phyloP scores from a whole-genome alignment of 2,888 invertebrate species.

The Chromoteleia sp. region DNA sequence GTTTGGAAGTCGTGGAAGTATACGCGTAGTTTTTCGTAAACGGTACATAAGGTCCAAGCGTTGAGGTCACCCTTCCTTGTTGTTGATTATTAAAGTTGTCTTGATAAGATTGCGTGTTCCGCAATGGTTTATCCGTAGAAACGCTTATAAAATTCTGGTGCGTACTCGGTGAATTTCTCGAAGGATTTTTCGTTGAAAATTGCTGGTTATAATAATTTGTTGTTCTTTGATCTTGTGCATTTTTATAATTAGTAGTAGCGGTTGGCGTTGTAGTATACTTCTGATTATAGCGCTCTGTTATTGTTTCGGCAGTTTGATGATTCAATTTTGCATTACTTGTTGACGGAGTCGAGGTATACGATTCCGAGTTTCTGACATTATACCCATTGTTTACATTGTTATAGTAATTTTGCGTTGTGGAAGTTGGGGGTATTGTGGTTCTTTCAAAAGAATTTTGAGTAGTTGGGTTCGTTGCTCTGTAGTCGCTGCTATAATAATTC shows the following conservation, averaged over 20 bases:
- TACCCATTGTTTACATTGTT: slow-evolving; percentile 35
- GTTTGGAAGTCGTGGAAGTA: slow-evolving; percentile 72
- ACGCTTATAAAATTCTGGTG: slow-evolving; percentile 75
- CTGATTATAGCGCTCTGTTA: slow-evolving; percentile 56
- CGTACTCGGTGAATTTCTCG: slow-evolving; percentile 71
- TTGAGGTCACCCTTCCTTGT: slow-evolving; percentile 79
- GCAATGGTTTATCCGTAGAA: slow-evolving; percentile 78
- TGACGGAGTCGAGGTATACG: slow-evolving; percentile 32
- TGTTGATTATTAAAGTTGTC: slow-evolving; percentile 78
- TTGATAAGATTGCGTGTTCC: slow-evolving; percentile 66
- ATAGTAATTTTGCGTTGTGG: slow-evolving; percentile 69
- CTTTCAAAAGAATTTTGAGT: slow-evolving; percentile 68
- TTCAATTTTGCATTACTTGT: slow-evolving; percentile 30
- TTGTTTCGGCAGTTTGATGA: slow-evolving; percentile 43
- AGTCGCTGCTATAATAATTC: slow-evolving; percentile 68
- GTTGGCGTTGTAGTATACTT: slow-evolving; percentile 27
- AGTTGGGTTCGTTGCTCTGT: slow-evolving; percentile 50
- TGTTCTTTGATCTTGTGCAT: slow-evolving; percentile 35
- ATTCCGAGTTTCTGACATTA: slow-evolving; percentile 43
- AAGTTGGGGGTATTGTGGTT: slow-evolving; percentile 52
- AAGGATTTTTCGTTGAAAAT: slow-evolving; percentile 68
- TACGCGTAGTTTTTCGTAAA: slow-evolving; percentile 82
- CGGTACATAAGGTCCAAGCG: slow-evolving; percentile 81
- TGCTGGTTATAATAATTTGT: slow-evolving; percentile 59
- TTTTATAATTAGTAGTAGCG: slow-evolving; percentile 23